Evolutionary conservation across 35 echinoderm and acorn worm species (phyloP).

Genomic region (Apostichopus japonicus): DNA sequence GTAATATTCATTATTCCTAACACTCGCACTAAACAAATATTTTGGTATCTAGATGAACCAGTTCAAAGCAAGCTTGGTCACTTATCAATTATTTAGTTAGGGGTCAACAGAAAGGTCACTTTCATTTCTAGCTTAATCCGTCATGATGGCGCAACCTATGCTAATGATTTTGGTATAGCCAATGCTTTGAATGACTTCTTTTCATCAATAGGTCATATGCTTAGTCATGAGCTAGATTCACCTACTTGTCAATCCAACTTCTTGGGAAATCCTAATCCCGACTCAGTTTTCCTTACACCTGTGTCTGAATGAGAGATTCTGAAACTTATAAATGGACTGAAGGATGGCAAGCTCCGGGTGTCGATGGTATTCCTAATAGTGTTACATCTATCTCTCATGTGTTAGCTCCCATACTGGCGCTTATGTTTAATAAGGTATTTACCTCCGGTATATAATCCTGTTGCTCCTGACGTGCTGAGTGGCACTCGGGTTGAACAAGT

Average conservation of each 20-base stretch:
- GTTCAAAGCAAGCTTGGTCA: constrained; percentile 29
- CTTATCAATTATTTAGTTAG: neutral
- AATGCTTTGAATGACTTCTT: constrained; percentile 20
- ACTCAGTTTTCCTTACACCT: constrained; percentile 20
- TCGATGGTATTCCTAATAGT: neutral
- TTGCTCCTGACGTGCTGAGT: neutral
- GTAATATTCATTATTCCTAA: neutral
- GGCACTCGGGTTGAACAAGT: neutral
- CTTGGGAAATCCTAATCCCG: neutral
- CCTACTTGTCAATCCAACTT: neutral
- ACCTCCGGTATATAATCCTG: neutral
- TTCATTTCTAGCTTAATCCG: constrained; percentile 23
- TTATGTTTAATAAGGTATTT: constrained; percentile 10
- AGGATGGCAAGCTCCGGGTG: neutral
- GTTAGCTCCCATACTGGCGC: neutral
- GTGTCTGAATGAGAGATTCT: neutral
- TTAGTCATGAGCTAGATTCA: constrained; percentile 8
- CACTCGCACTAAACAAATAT: neutral
- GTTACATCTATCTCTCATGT: constrained; percentile 1
- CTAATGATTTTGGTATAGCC: neutral
- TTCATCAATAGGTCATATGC: neutral
- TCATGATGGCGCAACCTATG: neutral
- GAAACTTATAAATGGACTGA: neutral
- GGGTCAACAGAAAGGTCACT: neutral
- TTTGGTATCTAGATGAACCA: constrained; percentile 15